phyloP scores from a whole-genome alignment of 2,113 vertebrate genomes.

The Lucifuga dentata region DNA sequence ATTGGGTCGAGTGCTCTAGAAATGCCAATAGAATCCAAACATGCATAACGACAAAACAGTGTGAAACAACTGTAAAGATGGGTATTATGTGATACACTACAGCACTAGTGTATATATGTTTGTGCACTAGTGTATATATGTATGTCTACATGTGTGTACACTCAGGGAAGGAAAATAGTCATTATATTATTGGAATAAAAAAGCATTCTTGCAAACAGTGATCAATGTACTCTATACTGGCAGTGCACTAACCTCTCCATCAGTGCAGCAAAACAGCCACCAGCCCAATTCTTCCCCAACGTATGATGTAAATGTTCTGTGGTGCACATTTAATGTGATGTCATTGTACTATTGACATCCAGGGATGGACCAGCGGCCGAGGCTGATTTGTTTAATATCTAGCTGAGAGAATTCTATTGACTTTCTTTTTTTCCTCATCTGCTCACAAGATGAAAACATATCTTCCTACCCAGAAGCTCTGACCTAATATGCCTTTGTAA shows the following conservation, averaged over 20 bases:
- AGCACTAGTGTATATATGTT: conserved; percentile 1
- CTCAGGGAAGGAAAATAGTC: not conserved
- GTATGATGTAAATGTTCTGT: conserved; percentile 64
- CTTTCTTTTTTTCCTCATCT: conserved; percentile 73
- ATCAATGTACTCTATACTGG: conserved; percentile 32
- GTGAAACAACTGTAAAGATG: conserved; percentile 5
- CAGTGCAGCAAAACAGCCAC: conserved; percentile 38
- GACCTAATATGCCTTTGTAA: conserved; percentile 74
- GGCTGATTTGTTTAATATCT: conserved; percentile 82
- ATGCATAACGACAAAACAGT: conserved; percentile 32
- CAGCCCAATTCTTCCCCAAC: conserved; percentile 26
- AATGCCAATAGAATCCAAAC: conserved; percentile 37
- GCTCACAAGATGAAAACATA: conserved; percentile 79
- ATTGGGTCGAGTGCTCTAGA: conserved; percentile 48
- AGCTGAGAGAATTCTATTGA: conserved; percentile 77
- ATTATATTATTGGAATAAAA: not conserved
- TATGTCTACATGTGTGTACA: not conserved
- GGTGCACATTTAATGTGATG: conserved; percentile 69
- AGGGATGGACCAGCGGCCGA: conserved; percentile 53
- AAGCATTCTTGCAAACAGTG: conserved; percentile 43
- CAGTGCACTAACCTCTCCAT: conserved; percentile 45
- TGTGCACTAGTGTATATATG: not conserved
- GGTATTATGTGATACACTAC: not conserved
- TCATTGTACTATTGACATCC: conserved; percentile 75
- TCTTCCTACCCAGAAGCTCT: conserved; percentile 70